These are phyloP conservation scores for Orchesella flavescens DNA, from an alignment of 2,888 invertebrate species.

Conservation along the genomic window DNA sequence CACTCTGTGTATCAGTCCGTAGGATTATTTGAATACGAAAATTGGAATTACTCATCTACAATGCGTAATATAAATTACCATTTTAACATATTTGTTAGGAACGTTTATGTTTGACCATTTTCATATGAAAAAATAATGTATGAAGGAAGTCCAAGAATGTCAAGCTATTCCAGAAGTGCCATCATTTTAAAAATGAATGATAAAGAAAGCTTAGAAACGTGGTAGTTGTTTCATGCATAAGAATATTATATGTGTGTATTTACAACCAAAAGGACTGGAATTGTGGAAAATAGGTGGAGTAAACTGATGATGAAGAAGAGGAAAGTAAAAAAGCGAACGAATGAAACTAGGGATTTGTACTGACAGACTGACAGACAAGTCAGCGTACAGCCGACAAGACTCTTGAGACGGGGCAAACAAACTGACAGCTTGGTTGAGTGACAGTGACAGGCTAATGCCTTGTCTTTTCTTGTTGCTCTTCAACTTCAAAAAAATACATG, in stretches of 20 bases:
- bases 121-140: constrained; percentile 5
- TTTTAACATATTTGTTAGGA: no score
- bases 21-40: no score
- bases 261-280: constrained; percentile 10
- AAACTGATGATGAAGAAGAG: not conserved
- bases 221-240: constrained; percentile 22
- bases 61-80: no score
- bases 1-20: no score
- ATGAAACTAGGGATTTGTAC: constrained; percentile 55
- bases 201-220: not conserved
- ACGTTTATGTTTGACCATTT: no score
- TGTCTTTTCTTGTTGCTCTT: constrained; percentile 45
- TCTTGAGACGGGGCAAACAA: constrained; percentile 51
- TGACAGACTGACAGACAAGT: constrained; percentile 61
- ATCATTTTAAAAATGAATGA: not conserved
- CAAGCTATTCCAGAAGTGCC: not conserved
- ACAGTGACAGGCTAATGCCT: constrained; percentile 62
- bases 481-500: not conserved
- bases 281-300: constrained; percentile 4
- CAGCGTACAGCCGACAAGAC: constrained; percentile 42
- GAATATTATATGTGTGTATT: no score
- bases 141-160: not conserved
- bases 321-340: constrained; percentile 48
- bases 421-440: constrained; percentile 62
- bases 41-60: no score